These are phyloP conservation scores for Lysandra bellargus DNA, from an alignment of 2,888 invertebrate species.

Conservation along the genomic window DNA sequence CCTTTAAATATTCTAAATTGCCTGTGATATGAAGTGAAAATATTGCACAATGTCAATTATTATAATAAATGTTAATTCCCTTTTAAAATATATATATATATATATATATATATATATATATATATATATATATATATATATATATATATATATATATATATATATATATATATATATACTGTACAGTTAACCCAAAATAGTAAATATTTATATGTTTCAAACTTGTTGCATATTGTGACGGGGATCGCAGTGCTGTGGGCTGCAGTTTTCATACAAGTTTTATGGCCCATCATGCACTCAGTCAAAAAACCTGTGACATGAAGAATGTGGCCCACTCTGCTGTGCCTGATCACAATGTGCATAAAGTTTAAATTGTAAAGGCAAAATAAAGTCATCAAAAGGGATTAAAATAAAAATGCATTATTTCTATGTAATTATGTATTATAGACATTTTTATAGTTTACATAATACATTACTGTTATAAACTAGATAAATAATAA, in stretches of 20 bases:
- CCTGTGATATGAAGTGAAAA: background rate
- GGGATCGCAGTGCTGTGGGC: too few relatives aligned
- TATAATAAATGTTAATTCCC: background rate
- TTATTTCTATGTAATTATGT: slow-evolving; percentile 75
- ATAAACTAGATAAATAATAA: slow-evolving; percentile 61
- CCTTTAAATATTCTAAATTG: background rate
- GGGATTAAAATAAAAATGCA: slow-evolving; percentile 55
- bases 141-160: too few relatives aligned
- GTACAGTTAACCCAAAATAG: background rate
- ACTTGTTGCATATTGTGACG: too few relatives aligned
- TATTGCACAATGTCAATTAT: background rate
- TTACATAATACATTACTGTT: slow-evolving; percentile 76
- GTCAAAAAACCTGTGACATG: too few relatives aligned
- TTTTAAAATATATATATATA: too few relatives aligned
- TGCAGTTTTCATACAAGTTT: too few relatives aligned
- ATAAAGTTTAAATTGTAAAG: background rate
- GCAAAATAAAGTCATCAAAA: background rate
- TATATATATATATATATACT: too few relatives aligned
- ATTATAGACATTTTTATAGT: slow-evolving; percentile 79
- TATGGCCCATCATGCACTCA: too few relatives aligned
- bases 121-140: too few relatives aligned
- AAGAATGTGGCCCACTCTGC: too few relatives aligned
- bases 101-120: too few relatives aligned
- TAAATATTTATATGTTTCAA: background rate
- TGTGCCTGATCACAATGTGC: background rate